Base-by-base conservation (phyloP, 2,888 invertebrate species). In the Phania funesta region DNA sequence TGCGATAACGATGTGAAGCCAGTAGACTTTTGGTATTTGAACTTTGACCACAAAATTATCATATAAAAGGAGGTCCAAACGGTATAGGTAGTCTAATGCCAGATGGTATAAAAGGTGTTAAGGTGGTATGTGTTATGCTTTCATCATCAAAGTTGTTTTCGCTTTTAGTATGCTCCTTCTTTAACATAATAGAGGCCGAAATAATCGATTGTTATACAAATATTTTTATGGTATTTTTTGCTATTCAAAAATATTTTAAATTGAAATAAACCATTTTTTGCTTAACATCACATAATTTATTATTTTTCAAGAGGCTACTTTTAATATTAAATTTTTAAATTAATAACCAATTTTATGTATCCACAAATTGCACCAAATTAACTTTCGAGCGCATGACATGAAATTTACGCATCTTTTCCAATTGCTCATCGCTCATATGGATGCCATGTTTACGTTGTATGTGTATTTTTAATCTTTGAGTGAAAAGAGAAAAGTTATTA, bases 361-460 rank as follows among this genome's bases (percentile, higher is more conserved):
- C 62, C 2, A 82, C 74, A 48, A 86, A 81, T 71, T 84, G 83
- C 38, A 85, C 83, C 71, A 85, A 83, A 71, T 77, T 85, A 20
- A 86, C 80, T 74, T 87, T 88, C 0, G 87, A 85, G 11, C 87
- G 86, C 54, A 73, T 77, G 11, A 85, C 79, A 60, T 85, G 84
- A 84, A 87, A 87, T 82, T 87, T 87, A 3, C 87, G 85, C 88
- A 87, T 88, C 1, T 75, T 73, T 50, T 87, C 87, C 50, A 87
- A 46, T 32, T 87, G 84, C 18, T 86, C 88, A 11, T 84, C 48
- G 4, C 70, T 82, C 50, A 86, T 60, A 7, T 84, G 83, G 18
- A 84, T 60, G 16, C 82, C 80, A 73, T 88, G 87, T 46, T 86
- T 86, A 1, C 84, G 84, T 26, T 86, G 84, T 44, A 87, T 84